Evolutionary conservation across 2,888 invertebrate genomes (phyloP).

Genomic region (Drosophila nr. perissopoda): DNA sequence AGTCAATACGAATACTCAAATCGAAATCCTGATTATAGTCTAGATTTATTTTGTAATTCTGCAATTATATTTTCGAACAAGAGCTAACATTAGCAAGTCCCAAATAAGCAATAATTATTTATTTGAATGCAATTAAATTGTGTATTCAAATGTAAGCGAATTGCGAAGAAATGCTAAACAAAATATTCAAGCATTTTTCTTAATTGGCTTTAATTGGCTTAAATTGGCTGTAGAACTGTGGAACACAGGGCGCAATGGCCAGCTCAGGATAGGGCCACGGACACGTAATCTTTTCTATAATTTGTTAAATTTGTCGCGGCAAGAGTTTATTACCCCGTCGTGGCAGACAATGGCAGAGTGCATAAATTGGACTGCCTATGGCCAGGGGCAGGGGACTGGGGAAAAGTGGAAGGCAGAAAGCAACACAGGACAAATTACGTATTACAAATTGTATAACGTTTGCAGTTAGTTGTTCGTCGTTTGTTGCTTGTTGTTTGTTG

Average conservation of each 20-base stretch:
- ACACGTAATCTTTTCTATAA: constrained; percentile 79
- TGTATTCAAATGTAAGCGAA: constrained; percentile 10
- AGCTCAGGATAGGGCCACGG: constrained; percentile 35
- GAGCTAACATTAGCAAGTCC: constrained; percentile 6
- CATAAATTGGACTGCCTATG: constrained; percentile 71
- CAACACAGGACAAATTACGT: constrained; percentile 68
- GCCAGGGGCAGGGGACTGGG: not conserved
- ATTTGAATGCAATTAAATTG: constrained; percentile 44
- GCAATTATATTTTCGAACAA: constrained; percentile 1
- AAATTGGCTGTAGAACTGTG: constrained; percentile 35
- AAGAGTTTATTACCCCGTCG: constrained; percentile 76
- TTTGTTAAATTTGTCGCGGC: constrained; percentile 80
- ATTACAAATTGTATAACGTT: constrained; percentile 72
- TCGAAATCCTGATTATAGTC: not conserved
- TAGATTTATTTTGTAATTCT: not conserved
- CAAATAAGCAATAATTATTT: constrained; percentile 41
- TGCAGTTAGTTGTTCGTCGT: constrained; percentile 36
- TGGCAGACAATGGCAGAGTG: constrained; percentile 73
- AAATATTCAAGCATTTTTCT: constrained; percentile 41
- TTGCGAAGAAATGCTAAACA: constrained; percentile 7
- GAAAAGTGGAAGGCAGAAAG: constrained; percentile 14
- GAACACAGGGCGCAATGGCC: constrained; percentile 23
- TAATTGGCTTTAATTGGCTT: constrained; percentile 76
- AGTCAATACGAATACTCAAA: not conserved
- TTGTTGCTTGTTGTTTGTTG: constrained; percentile 35